Base-by-base conservation (phyloP, 1,140 invertebrate species). In the Aphelinus certus region DNA sequence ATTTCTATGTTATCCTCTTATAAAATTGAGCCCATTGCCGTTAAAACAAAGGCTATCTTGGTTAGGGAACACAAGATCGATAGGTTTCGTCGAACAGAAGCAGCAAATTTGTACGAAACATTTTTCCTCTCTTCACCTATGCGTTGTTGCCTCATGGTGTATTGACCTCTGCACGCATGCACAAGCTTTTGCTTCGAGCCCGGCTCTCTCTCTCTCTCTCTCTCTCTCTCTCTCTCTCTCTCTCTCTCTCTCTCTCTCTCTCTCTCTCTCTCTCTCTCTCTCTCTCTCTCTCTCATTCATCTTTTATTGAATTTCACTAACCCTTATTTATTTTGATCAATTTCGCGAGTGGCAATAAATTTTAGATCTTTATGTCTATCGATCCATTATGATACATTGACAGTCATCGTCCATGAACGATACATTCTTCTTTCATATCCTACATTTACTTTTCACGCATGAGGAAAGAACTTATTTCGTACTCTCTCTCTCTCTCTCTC, bases 61-160 rank as follows among this genome's bases (percentile, higher is more conserved):
- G 43, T 65, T 63, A 56, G 71, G 66, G 66, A 74, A 57, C 10
- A 64, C 53, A 55, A 69, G 53, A 58, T 75, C 73, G 58, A 69
- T 64, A 67, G 45, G 53, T 67, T 70, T 75, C 73, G 73, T 55
- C 47, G 73, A 75, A 70, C 58, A 43, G 48, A 53, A 51, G 66
- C 49, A 49, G 58, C 64, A 63, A 75, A 75, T 66, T 69, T 65
- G 61, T 48, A 64, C 57, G 57, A 63, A 58, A 67, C 67, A 46
- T 71, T 76, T 76, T 71, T 71, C 68, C 68, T 66, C 68, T 71
- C 64, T 76, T 61, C 49, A 63, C 45, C 64, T 55, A 58, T 70
- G 73, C 73, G 42, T 66, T 26, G 26, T 26, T 63, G 68, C 68
- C 62, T 58, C 63, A 71, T 76, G 68, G 74, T 76, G 57, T 76